Base-by-base conservation (phyloP, 1,140 invertebrate species). In the Temnothorax nylanderi region DNA sequence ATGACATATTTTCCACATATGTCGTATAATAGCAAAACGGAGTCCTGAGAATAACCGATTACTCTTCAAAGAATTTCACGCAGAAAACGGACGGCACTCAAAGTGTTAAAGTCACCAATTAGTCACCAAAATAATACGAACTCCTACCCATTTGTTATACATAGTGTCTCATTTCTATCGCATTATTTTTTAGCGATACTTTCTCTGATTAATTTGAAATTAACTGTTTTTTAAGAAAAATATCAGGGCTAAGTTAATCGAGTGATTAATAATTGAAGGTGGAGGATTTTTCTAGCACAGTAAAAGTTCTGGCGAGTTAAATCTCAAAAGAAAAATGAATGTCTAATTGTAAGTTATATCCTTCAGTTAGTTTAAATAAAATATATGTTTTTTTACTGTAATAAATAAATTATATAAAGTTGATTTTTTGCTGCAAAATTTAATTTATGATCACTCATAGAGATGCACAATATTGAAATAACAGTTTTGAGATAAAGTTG, bases 41-140 rank as follows among this genome's bases (percentile, higher is more conserved):
- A 71, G 21, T 49, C 44, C 16, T 1, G 16, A 56, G 13, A 71
- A 47, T 65, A 71, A 62, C 0, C 0, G n/a, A 65, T 26, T 49
- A 49, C 18, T 69, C 13, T 69, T 47, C 6, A 32, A 49, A 69
- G 6, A 26, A 26, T 69, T 49, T 49, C 4, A 16, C 3, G 6
- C 11, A 41, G 16, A 41, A n/a, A 54, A 58, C 34, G 18, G 1
- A n/a, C 13, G 13, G 60, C 76, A 78, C 5, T 65, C 76, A 47
- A 65, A 78, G 32, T 78, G 44, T 78, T 78, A 65, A 78, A 26
- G 26, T 26, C 26, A 26, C 26, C 26, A 26, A 65, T 64, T 34
- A 78, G 60, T 64, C 10, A 54, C 2, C 26, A 65, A 5, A 69
- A 67, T 80, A 67, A 69, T 69, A 69, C 2, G 3, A 69, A 13